phyloP scores from a whole-genome alignment of 2,113 vertebrate species.

The Piprites chloris region DNA sequence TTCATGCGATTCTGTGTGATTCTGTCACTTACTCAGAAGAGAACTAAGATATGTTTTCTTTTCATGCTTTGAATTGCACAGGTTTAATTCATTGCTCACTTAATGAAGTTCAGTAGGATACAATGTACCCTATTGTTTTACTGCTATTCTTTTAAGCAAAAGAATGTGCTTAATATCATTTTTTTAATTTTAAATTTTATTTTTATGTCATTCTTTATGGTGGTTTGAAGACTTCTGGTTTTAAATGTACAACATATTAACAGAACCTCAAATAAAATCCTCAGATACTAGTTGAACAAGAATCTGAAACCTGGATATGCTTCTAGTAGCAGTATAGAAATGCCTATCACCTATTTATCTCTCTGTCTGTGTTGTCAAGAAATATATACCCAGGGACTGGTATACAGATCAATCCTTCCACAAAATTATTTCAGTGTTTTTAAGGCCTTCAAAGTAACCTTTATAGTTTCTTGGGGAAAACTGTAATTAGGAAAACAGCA shows the following conservation, averaged over 20 bases:
- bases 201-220: not conserved
- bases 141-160: not conserved
- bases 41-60: not conserved
- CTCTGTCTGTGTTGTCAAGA: not conserved
- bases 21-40: not conserved
- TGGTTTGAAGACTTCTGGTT: not conserved
- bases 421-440: not conserved
- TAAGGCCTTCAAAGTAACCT: not conserved
- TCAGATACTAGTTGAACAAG: not conserved
- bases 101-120: not conserved
- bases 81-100: not conserved
- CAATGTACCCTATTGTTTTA: not conserved
- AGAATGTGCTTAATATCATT: not conserved
- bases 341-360: not conserved
- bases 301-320: not conserved
- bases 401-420: not conserved
- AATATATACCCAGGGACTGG: not conserved
- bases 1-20: not conserved
- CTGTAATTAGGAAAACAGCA: not conserved
- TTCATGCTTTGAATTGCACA: not conserved
- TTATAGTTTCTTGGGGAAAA: not conserved
- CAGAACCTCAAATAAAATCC: not conserved
- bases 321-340: not conserved
- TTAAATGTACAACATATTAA: not conserved
- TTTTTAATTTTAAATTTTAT: not conserved